Evolutionary conservation across 2,888 invertebrate genomes (phyloP).

Genomic region (Osmoderma eremita): DNA sequence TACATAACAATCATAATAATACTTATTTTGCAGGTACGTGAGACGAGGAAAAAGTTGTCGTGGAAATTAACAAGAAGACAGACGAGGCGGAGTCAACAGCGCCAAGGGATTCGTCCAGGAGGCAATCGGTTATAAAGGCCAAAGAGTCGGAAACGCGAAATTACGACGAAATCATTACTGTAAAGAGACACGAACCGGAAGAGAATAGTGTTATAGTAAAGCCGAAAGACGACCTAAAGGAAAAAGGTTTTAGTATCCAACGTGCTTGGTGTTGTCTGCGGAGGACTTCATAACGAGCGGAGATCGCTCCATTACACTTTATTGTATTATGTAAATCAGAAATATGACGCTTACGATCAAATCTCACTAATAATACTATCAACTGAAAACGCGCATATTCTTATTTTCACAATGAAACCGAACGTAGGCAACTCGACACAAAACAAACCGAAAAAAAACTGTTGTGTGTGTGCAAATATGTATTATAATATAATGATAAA

Average conservation of each 20-base stretch:
- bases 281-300: conserved; percentile 58
- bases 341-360: conserved; percentile 35
- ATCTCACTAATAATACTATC: conserved; percentile 19
- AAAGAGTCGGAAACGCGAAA: conserved; percentile 42
- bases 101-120: conserved; percentile 27
- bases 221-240: conserved; percentile 56
- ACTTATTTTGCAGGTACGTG: conserved; percentile 55
- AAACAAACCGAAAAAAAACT: neutral
- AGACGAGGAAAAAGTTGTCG: conserved; percentile 60
- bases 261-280: conserved; percentile 68
- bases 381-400: neutral
- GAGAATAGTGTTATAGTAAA: conserved; percentile 34
- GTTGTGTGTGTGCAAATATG: conserved; percentile 4
- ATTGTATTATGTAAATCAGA: conserved; percentile 24
- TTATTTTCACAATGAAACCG: conserved; percentile 9
- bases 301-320: conserved; percentile 8
- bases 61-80: conserved; percentile 59
- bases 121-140: conserved; percentile 36
- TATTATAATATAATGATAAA: neutral
- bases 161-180: conserved; percentile 58
- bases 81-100: conserved; percentile 22
- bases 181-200: conserved; percentile 49
- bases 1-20: no score
- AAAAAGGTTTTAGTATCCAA: conserved; percentile 65
- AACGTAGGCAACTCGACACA: no score